These are phyloP conservation scores for Gastrophryne carolinensis DNA, from an alignment of 2,797 vertebrate species.

Conservation along the genomic window DNA sequence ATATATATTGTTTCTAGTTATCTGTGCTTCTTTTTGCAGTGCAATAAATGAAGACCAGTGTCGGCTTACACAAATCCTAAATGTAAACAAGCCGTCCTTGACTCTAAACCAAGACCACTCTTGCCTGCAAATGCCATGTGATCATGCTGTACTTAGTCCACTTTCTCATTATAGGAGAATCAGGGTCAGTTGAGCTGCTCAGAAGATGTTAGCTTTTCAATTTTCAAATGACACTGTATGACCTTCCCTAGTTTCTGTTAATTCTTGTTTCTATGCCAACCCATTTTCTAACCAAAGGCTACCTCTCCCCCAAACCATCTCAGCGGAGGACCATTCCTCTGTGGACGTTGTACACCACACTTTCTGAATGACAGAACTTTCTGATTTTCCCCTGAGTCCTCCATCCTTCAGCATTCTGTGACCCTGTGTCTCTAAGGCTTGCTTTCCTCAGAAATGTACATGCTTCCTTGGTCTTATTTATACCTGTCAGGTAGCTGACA, in stretches of 20 bases:
- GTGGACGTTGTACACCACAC: not conserved
- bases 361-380: constrained; percentile 7
- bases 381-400: constrained; percentile 3
- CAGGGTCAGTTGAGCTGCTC: not conserved
- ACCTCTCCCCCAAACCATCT: constrained; percentile 8
- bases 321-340: constrained; percentile 1
- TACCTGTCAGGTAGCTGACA: constrained; percentile 18
- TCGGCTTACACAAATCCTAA: no score
- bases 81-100: no score
- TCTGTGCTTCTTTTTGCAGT: no score
- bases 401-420: not conserved
- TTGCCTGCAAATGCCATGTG: no score
- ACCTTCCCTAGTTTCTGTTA: constrained; percentile 21
- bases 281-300: constrained; percentile 12
- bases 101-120: no score
- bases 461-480: not conserved
- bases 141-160: no score
- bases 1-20: no score
- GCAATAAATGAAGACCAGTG: no score
- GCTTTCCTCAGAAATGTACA: not conserved
- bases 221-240: constrained; percentile 4
- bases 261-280: constrained; percentile 31
- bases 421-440: not conserved
- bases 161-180: no score
- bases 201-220: not conserved